A percentile compares a stretch with the other conserved stretches of the same genome.
phyloP scores from a whole-genome alignment of 1,140 invertebrate genomes.

The Maniola jurtina region DNA sequence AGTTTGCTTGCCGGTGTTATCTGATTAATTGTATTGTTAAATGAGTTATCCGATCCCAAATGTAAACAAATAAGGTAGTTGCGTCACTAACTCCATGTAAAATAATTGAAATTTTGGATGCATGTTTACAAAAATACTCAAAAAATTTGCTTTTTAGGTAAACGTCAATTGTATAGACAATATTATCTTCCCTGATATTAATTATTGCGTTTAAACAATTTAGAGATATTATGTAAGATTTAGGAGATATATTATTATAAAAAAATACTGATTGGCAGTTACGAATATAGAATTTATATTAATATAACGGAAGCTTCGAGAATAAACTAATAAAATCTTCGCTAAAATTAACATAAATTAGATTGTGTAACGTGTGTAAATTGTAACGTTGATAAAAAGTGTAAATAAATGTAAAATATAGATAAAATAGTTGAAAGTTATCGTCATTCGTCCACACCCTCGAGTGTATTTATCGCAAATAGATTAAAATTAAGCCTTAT shows the following conservation, averaged over 20 bases:
- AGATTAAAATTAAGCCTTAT: slow-evolving; percentile 16
- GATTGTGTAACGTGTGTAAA: slow-evolving; percentile 27
- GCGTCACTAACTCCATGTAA: neutral
- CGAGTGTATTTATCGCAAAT: slow-evolving; percentile 45
- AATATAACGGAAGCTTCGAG: slow-evolving; percentile 16
- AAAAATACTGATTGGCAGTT: neutral
- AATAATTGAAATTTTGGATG: slow-evolving; percentile 5
- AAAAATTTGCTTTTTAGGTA: slow-evolving; percentile 24
- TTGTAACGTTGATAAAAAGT: neutral
- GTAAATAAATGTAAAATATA: slow-evolving; percentile 32
- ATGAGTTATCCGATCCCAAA: neutral
- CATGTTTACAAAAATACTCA: slow-evolving; percentile 13
- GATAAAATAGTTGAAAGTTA: slow-evolving; percentile 38
- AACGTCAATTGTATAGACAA: slow-evolving; percentile 70
- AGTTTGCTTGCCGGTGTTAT: neutral
- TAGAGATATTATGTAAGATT: too few species aligned
- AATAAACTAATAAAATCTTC: slow-evolving; percentile 37
- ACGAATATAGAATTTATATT: slow-evolving; percentile 2
- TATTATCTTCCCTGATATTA: slow-evolving; percentile 36
- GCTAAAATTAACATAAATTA: slow-evolving; percentile 38
- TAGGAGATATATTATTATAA: slow-evolving; percentile 2
- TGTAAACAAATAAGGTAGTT: neutral
- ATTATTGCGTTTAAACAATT: slow-evolving; percentile 23
- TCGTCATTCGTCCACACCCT: slow-evolving; percentile 66
- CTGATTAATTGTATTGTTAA: neutral